phyloP scores from a whole-genome alignment of 1,140 invertebrate species.

The Bombus impatiens region DNA sequence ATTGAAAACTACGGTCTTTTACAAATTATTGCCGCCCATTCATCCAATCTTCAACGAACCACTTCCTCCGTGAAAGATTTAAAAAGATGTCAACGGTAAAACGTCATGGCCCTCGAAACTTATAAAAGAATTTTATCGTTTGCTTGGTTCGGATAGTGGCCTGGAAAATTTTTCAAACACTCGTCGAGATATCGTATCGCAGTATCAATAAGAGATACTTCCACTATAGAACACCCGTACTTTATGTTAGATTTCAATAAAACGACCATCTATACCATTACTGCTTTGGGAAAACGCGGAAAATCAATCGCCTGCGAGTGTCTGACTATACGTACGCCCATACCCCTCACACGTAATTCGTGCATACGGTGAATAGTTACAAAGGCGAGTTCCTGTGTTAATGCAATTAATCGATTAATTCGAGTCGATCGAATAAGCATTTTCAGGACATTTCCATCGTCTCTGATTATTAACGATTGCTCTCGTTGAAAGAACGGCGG shows the following conservation, averaged over 20 bases:
- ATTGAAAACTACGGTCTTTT: neutral
- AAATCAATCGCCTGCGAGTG: neutral
- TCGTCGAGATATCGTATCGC: constrained; percentile 14
- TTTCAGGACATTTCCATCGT: neutral
- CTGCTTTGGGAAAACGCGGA: neutral
- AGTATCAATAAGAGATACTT: constrained; percentile 14
- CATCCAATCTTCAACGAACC: neutral
- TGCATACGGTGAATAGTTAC: neutral
- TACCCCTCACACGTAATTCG: neutral
- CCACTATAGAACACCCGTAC: no score
- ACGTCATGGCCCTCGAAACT: neutral
- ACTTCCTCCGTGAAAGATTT: neutral
- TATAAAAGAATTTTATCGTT: neutral
- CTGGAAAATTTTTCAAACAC: constrained; percentile 4
- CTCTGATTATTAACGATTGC: constrained; percentile 4
- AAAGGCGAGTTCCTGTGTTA: neutral
- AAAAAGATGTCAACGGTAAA: neutral
- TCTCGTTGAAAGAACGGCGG: neutral
- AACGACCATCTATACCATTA: no score
- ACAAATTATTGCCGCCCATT: neutral
- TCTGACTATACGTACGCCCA: neutral
- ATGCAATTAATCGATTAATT: constrained; percentile 15
- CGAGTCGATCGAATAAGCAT: constrained; percentile 9
- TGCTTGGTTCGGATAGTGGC: neutral
- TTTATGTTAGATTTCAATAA: neutral